Conservation (phyloP, 1,140 invertebrate species). For the Drosophila suzukii region DNA sequence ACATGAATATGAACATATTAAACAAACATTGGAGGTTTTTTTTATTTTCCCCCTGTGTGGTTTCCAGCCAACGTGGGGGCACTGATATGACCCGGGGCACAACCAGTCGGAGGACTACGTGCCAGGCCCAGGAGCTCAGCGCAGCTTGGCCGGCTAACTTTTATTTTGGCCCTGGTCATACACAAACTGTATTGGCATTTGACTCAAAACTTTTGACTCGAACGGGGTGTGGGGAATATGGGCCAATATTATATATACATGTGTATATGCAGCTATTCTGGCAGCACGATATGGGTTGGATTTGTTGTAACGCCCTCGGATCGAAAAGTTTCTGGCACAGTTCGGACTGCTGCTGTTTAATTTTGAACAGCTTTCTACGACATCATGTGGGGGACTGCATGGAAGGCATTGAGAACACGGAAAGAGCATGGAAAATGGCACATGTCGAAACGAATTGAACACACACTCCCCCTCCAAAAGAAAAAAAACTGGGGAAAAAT, state of each 20-base stretch:
- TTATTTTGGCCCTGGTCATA: slow-evolving; percentile 38
- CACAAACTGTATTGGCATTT: slow-evolving; percentile 80
- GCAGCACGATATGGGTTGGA: slow-evolving; percentile 40
- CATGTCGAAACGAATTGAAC: slow-evolving; percentile 53
- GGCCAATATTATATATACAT: slow-evolving; percentile 11
- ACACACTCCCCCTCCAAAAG: not conserved
- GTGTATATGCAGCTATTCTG: slow-evolving; percentile 23
- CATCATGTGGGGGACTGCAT: slow-evolving; percentile 37
- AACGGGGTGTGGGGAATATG: not conserved
- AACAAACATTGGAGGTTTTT: not conserved
- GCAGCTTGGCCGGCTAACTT: slow-evolving; percentile 43
- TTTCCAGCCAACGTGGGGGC: slow-evolving; percentile 54
- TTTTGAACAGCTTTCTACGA: slow-evolving; percentile 75
- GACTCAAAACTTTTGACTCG: slow-evolving; percentile 75
- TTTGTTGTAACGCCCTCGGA: slow-evolving; percentile 56
- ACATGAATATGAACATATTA: too few relatives aligned
- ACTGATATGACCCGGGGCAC: slow-evolving; percentile 72
- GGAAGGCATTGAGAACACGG: slow-evolving; percentile 4
- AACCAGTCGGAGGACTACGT: slow-evolving; percentile 42
- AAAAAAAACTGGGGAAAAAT: slow-evolving; percentile 6
- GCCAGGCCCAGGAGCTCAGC: slow-evolving; percentile 24
- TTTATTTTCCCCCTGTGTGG: slow-evolving; percentile 10
- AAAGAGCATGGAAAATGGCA: slow-evolving; percentile 50
- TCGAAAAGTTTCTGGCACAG: slow-evolving; percentile 71
- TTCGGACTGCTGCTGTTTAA: slow-evolving; percentile 73